A percentile compares a stretch with the other conserved stretches of the same genome.
Evolutionary conservation across 1,140 invertebrate species (phyloP).

Genomic region (Megalopta genalis): DNA sequence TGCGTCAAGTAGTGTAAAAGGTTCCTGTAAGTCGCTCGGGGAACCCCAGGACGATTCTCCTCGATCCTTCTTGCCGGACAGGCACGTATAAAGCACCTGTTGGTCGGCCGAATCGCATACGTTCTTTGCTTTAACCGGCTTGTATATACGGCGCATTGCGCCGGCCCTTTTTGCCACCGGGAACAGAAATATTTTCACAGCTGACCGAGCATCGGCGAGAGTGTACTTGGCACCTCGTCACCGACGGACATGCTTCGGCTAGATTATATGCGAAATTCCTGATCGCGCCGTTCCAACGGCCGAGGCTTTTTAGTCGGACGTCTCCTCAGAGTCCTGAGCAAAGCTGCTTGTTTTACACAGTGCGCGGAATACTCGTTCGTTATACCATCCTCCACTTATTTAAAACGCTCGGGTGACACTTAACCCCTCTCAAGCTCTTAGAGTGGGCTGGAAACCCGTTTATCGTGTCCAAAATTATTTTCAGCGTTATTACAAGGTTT

Average conservation of each 20-base stretch:
- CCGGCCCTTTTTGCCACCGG: conserved; percentile 57
- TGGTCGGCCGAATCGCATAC: conserved; percentile 62
- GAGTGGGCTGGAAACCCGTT: too few relatives aligned
- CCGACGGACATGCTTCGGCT: conserved; percentile 43
- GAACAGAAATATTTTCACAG: conserved; percentile 68
- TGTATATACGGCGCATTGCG: conserved; percentile 33
- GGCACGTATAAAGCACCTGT: conserved; percentile 68
- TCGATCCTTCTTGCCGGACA: conserved; percentile 61
- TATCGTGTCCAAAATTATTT: too few relatives aligned
- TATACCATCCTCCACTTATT: too few relatives aligned
- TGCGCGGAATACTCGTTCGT: too few relatives aligned
- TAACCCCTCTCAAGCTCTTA: too few relatives aligned
- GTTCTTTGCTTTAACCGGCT: conserved; percentile 50
- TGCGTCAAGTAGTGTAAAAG: conserved; percentile 45
- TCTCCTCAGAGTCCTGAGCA: too few relatives aligned
- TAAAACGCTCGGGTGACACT: too few relatives aligned
- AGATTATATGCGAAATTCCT: conserved; percentile 56
- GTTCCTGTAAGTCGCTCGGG: conserved; percentile 46
- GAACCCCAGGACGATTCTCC: conserved; percentile 59
- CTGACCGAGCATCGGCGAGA: conserved; percentile 55
- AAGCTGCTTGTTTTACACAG: too few relatives aligned
- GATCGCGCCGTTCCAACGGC: neutral
- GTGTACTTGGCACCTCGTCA: conserved; percentile 56
- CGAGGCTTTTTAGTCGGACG: neutral
- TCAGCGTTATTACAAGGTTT: too few relatives aligned